Conservation (phyloP, 2,888 invertebrate genomes). For the Meghimatium bilineatum region DNA sequence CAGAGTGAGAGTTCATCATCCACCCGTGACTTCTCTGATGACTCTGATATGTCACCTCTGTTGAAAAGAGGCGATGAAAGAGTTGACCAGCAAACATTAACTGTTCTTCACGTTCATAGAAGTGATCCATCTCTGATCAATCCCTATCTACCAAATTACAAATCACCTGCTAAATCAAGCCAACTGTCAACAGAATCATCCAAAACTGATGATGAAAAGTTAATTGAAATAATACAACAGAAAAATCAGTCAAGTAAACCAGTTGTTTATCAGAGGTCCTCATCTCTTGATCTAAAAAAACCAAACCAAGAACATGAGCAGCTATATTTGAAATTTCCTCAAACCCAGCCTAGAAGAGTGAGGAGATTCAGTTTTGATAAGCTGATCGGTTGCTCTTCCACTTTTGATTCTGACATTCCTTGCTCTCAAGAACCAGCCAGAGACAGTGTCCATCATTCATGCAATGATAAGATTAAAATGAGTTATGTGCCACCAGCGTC, state of each 20-base stretch:
- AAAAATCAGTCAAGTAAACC: conserved; percentile 26
- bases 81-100: conserved; percentile 59
- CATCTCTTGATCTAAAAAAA: conserved; percentile 42
- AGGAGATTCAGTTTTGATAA: conserved; percentile 43
- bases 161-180: neutral
- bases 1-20: conserved; percentile 49
- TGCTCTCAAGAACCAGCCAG: conserved; percentile 4
- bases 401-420: conserved; percentile 15
- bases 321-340: conserved; percentile 26
- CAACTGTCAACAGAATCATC: conserved; percentile 25
- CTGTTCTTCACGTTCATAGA: conserved; percentile 64
- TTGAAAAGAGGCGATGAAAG: conserved; percentile 49
- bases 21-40: conserved; percentile 50
- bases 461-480: neutral
- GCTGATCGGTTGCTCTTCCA: conserved; percentile 21
- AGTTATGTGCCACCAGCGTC: neutral
- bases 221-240: conserved; percentile 60
- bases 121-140: conserved; percentile 26
- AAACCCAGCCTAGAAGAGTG: conserved; percentile 10
- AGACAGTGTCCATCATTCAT: conserved; percentile 7
- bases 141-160: conserved; percentile 34
- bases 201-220: conserved; percentile 73
- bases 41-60: conserved; percentile 52
- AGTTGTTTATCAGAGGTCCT: conserved; percentile 41
- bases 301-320: conserved; percentile 22